Base-by-base conservation (phyloP, 2,113 vertebrate genomes). In the Hydrochoerus hydrochaeris region DNA sequence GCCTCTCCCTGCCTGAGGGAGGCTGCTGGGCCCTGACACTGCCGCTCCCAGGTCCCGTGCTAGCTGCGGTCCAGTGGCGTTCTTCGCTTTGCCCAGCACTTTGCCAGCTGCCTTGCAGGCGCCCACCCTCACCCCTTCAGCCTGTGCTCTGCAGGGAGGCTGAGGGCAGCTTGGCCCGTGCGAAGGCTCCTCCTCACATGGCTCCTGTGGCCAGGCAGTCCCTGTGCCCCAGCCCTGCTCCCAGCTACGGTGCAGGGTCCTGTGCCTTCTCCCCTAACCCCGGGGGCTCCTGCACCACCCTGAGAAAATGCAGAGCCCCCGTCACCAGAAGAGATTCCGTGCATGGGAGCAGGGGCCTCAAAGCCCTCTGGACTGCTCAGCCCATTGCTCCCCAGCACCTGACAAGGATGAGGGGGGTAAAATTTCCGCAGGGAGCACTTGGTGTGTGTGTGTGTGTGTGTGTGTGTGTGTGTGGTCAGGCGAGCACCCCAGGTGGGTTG, bases 401-500 rank as follows among this genome's bases (percentile, higher is more conserved):
- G 11, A 52, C 7, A 32, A n/a, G 32, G 30, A 30, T 54, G 3
- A 57, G 54, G 49, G 57, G n/a, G 0, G 88, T 20, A 20, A 20
- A 41, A n/a, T 32, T n/a, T 26, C 30, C 7, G 1, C 1, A 2
- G 28, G n/a, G 38, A 22, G 26, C 38, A 16, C 7, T 22, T 12
- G 54, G 26, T 60, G 94, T 32, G 3, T 1, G 32, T 0, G 7
- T 24, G 10, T 7, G 1, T 1, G 0, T 2, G 2, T 32, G 35
- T 4, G 5, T 3, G 17, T 14, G 16, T 17, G 24, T 11, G 35
- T 67, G 26, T 11, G 19, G 17, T 3, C 19, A 57, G 28, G 60
- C 85, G 4, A 26, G 44, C 41, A 20, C 26, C 38, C 26, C 63
- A 22, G 28, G 30, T 26, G 3, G 7, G 38, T 38, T 9, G 5